A percentile compares a stretch with the other conserved stretches of the same genome.
Evolutionary conservation across 2,888 invertebrate genomes (phyloP).

Genomic region (Scaptomyza polygonia): DNA sequence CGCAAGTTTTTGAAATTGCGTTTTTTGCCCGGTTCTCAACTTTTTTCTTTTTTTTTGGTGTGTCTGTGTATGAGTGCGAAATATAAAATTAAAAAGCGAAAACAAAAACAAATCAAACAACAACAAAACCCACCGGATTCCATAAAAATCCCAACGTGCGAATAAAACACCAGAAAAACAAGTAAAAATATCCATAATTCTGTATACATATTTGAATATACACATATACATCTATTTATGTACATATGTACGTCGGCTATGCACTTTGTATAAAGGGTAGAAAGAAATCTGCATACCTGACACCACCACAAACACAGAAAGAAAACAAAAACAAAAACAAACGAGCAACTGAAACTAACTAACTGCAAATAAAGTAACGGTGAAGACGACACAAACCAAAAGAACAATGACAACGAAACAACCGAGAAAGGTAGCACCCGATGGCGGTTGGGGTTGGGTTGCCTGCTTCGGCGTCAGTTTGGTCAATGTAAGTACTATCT

Average conservation of each 20-base stretch:
- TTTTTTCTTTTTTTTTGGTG: conserved; percentile 32
- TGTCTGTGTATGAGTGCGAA: conserved; percentile 19
- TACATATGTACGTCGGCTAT: conserved; percentile 25
- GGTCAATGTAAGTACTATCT: conserved; percentile 90
- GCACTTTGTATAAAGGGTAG: conserved; percentile 28
- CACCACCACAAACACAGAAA: too few relatives aligned
- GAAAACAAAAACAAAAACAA: conserved; percentile 30
- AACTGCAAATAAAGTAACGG: conserved; percentile 18
- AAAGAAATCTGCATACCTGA: conserved; percentile 38
- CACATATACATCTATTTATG: conserved; percentile 2
- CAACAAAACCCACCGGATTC: conserved; percentile 32
- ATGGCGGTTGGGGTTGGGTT: conserved; percentile 96
- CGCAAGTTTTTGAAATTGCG: conserved; percentile 18
- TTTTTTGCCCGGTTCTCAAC: conserved; percentile 10
- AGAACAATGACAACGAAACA: conserved; percentile 76
- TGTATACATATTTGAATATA: conserved; percentile 4
- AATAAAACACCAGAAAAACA: conserved; percentile 6
- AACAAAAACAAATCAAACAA: conserved; percentile 12
- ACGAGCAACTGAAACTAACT: conserved; percentile 14
- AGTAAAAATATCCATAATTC: conserved; percentile 37
- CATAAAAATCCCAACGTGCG: conserved; percentile 35
- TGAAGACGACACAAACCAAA: conserved; percentile 28
- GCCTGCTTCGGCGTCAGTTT: conserved; percentile 93
- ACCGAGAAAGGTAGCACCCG: conserved; percentile 90
- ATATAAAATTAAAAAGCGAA: conserved; percentile 14